phyloP scores from a whole-genome alignment of 2,113 vertebrate species.

The Sphyrna mokarran region DNA sequence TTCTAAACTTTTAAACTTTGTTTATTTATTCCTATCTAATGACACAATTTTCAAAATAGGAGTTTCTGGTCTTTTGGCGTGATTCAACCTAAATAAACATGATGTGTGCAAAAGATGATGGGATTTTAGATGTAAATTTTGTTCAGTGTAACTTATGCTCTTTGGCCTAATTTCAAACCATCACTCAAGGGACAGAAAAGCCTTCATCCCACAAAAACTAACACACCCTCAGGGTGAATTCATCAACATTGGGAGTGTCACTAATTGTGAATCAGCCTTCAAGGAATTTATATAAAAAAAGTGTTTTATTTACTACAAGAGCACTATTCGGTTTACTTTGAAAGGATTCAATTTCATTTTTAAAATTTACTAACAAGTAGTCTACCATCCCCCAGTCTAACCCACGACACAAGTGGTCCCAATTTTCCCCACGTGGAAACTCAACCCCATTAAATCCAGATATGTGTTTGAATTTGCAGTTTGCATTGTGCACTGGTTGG shows the following conservation, averaged over 20 bases:
- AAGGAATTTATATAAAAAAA: not conserved
- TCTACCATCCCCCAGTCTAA: not conserved
- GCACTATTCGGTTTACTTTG: not conserved
- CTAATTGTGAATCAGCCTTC: not conserved
- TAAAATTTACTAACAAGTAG: not conserved
- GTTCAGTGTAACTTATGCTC: not conserved
- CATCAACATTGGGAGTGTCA: not conserved
- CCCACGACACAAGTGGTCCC: not conserved
- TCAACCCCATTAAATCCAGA: not conserved
- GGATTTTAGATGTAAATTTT: not conserved
- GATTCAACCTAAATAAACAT: not conserved
- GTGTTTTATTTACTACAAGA: not conserved
- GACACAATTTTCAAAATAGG: not conserved
- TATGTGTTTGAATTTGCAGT: not conserved
- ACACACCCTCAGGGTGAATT: not conserved
- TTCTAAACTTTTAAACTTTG: not conserved
- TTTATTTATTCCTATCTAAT: not conserved
- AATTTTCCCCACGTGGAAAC: not conserved
- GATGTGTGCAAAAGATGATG: not conserved
- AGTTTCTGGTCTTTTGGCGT: not conserved
- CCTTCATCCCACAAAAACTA: not conserved
- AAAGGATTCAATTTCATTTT: not conserved
- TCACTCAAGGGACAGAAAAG: not conserved
- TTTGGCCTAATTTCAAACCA: not conserved
- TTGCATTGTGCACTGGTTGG: not conserved